Percentiles rank a stretch among this genome's conserved stretches.
These are phyloP conservation scores for Hybognathus amarus DNA, from an alignment of 2,797 vertebrate genomes.

Conservation along the genomic window DNA sequence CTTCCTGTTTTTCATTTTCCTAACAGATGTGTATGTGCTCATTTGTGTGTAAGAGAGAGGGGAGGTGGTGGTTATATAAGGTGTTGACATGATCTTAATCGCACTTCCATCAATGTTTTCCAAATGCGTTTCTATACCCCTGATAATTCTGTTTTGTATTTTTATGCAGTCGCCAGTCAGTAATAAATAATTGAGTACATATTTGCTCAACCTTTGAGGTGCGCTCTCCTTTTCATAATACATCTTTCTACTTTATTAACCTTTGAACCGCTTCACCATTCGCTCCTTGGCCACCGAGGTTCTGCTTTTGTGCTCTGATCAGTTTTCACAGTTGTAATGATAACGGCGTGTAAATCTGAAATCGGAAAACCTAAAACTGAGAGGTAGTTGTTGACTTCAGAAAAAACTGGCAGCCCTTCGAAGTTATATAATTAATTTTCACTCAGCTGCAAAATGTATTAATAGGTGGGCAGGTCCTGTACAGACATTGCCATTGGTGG, in stretches of 20 bases:
- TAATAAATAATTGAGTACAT: neutral
- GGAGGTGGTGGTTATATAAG: conserved; percentile 41
- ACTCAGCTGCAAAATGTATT: conserved; percentile 8
- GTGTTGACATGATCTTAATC: conserved; percentile 23
- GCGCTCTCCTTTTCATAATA: neutral
- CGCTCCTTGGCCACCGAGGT: neutral
- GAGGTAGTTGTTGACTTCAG: neutral
- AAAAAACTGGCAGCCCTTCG: neutral
- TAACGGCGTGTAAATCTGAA: neutral
- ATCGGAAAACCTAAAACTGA: neutral
- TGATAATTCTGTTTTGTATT: neutral
- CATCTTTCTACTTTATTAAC: neutral
- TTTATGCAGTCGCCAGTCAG: neutral
- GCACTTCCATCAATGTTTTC: neutral
- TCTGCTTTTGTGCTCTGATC: neutral
- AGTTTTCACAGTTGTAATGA: neutral
- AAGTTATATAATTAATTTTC: conserved; percentile 16
- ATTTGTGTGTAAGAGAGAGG: neutral
- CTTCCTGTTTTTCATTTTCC: conserved; percentile 42
- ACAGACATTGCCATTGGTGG: conserved; percentile 51
- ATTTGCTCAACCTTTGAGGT: neutral
- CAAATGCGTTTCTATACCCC: neutral
- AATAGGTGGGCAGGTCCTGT: conserved; percentile 32
- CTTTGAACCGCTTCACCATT: neutral
- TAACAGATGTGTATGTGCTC: neutral